These are phyloP conservation scores for Tillus elongatus DNA, from an alignment of 2,888 invertebrate species.

Conservation along the genomic window DNA sequence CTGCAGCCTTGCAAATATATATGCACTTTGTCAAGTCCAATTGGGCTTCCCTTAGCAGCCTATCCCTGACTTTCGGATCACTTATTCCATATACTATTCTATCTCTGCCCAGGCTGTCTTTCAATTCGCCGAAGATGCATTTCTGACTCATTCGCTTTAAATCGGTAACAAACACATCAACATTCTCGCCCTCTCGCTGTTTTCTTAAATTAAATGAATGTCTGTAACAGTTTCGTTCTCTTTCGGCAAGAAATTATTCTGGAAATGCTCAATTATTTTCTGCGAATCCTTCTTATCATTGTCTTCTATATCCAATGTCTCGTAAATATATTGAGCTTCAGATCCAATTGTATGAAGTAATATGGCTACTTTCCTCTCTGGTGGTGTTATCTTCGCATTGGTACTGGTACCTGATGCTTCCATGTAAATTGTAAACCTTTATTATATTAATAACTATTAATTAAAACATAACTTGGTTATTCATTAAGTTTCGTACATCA, in stretches of 20 bases:
- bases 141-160: background rate
- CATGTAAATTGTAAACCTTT: slow-evolving; percentile 1
- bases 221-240: background rate
- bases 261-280: background rate
- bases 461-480: too few species aligned
- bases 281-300: background rate
- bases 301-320: background rate
- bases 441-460: too few species aligned
- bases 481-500: too few species aligned
- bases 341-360: background rate
- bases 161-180: too few species aligned
- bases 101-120: slow-evolving; percentile 1
- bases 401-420: background rate
- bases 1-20: background rate
- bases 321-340: background rate
- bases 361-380: slow-evolving; percentile 1
- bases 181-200: slow-evolving; percentile 1
- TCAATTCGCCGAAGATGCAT: background rate
- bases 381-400: background rate
- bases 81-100: background rate
- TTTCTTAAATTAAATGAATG: slow-evolving; percentile 1
- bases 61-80: background rate
- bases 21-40: background rate
- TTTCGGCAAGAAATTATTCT: background rate
- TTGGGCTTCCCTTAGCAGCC: background rate